A percentile compares a stretch with the other conserved stretches of the same genome.
phyloP scores from a whole-genome alignment of 2,113 vertebrate species.

The Clarias macrocephalus region DNA sequence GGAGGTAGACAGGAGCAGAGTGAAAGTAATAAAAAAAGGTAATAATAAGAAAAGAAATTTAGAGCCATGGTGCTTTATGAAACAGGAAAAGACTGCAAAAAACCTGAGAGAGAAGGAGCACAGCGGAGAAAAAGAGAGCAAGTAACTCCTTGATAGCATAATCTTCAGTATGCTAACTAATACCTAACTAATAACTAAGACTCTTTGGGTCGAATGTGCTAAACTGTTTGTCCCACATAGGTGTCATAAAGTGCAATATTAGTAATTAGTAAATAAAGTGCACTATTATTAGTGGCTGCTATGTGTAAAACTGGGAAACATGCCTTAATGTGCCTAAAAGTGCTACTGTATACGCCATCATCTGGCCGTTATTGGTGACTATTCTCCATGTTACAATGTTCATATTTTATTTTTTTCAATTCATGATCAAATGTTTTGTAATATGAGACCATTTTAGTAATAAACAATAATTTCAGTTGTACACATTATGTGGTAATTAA shows the following conservation, averaged over 20 bases:
- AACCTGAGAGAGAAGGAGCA: slow-evolving; percentile 11
- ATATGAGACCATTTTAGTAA: background rate
- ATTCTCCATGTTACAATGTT: too few relatives aligned
- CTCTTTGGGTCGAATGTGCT: background rate
- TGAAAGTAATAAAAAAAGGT: background rate
- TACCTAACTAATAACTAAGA: background rate
- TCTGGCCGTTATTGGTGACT: background rate
- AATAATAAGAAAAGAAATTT: slow-evolving; percentile 11
- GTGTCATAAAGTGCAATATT: background rate
- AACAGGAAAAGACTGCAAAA: background rate
- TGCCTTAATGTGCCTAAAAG: background rate
- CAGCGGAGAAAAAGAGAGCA: slow-evolving; percentile 39
- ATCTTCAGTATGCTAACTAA: background rate
- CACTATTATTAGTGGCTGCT: background rate
- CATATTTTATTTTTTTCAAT: background rate
- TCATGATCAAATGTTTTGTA: background rate
- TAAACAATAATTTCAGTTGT: background rate
- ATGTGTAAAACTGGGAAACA: background rate
- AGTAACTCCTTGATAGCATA: slow-evolving; percentile 16
- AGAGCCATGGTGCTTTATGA: background rate
- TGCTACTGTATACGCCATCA: background rate
- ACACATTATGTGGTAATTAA: background rate
- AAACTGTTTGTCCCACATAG: background rate
- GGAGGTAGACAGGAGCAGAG: background rate
- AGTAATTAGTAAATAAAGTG: background rate